Evolutionary conservation across 2,113 vertebrate genomes (phyloP), one percentile per base, ranked within the genome.

Genomic region (Eonycteris spelaea): DNA sequence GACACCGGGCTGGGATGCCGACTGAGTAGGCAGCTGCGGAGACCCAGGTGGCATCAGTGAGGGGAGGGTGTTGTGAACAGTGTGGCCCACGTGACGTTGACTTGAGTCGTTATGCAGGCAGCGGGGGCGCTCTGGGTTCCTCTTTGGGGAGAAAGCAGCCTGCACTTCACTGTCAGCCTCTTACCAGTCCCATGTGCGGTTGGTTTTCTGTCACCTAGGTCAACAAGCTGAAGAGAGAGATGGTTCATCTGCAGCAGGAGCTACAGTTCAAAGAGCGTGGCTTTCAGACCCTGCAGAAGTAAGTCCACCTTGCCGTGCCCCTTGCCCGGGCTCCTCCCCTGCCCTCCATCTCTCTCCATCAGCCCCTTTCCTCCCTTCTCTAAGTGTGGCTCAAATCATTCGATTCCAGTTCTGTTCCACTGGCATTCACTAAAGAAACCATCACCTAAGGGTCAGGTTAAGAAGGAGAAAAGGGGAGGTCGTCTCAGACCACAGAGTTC

Each of bases 191-290:
- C 12, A 0, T 93, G 61, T 82, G 14, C 15, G 4, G 15, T 51
- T 51, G 82, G 35, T 87, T 90, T 61, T 80, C 97, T 97, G 6
- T 86, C 74, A 0, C 48, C 48, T 68, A 99, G 99, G 99, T 99
- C 96, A 99, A 99, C 98, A 99, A 99, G 97, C 98, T 99, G 97
- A 99, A 99, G 99, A 98, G 99, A 97, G 99, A 99, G 98, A 99
- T 99, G 98, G 99, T 99, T 97, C 99, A 99, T 43, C 99, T 99
- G 98, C 99, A 99, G 95, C 99, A 99, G 92, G 99, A 99, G 97
- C 99, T 99, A 35, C 99, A 99, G 97, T 99, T 99, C 97, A 99
- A 99, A 98, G 99, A 99, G 95, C 99, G 99, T 97, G 99, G 99
- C 97, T 99, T 99, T 82, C 99, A 99, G 98, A 99, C 99, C 1